Conservation (phyloP, 2,113 vertebrate species). For the Alligator mississippiensis region DNA sequence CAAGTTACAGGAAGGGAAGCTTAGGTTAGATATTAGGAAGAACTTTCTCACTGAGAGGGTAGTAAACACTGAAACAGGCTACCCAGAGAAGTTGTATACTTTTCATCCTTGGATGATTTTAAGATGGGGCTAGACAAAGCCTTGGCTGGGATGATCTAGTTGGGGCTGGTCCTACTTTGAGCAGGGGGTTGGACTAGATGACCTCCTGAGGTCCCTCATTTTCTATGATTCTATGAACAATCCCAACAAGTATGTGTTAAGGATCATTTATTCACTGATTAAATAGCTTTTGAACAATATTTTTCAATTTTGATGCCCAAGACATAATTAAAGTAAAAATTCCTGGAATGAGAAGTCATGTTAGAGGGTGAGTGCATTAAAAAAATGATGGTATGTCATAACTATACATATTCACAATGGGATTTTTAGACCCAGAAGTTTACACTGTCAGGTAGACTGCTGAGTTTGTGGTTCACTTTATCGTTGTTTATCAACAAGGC, state of each 20-base stretch:
- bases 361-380: accelerated
- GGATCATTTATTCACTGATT: not conserved
- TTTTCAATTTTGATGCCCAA: not conserved
- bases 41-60: no score
- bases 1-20: no score
- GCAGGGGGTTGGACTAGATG: no score
- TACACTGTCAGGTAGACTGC: not conserved
- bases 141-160: not conserved
- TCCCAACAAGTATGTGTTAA: not conserved
- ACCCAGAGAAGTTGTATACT: no score
- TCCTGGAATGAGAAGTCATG: not conserved
- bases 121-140: no score
- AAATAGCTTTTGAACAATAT: not conserved
- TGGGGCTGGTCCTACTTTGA: no score
- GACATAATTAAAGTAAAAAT: accelerated
- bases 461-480: not conserved
- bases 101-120: no score
- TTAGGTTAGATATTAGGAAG: no score
- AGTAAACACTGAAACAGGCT: no score
- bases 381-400: not conserved
- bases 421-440: not conserved
- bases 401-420: no score
- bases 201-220: no score
- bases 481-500: not conserved
- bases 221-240: no score